These are phyloP conservation scores for Penaeus vannamei DNA, from an alignment of 1,140 invertebrate genomes.

Conservation along the genomic window DNA sequence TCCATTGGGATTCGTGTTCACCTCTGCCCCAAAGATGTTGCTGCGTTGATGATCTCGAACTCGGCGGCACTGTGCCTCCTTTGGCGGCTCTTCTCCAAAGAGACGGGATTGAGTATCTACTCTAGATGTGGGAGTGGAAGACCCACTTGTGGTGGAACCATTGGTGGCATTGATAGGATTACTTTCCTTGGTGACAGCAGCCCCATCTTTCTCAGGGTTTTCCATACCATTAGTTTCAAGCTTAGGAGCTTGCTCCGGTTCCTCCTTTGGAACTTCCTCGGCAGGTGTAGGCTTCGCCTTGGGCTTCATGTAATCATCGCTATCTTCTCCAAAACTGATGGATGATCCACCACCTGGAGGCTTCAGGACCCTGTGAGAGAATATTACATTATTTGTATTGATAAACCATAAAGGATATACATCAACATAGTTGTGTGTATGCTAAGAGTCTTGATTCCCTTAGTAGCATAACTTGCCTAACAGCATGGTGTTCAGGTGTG, in stretches of 20 bases:
- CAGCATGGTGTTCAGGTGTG: conserved; percentile 12
- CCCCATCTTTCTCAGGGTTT: conserved; percentile 39
- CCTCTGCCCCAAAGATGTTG: conserved; percentile 42
- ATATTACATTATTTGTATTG: background rate
- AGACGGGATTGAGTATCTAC: conserved; percentile 52
- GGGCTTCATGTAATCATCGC: background rate
- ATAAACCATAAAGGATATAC: background rate
- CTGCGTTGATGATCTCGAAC: conserved; percentile 54
- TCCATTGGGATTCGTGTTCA: conserved; percentile 9
- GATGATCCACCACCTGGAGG: conserved; percentile 59
- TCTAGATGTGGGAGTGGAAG: conserved; percentile 13
- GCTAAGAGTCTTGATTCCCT: background rate
- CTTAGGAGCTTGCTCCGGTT: conserved; percentile 16
- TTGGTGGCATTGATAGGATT: conserved; percentile 15
- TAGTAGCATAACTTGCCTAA: too few species aligned
- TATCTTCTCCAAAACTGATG: conserved; percentile 50
- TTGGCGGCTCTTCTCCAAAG: conserved; percentile 40
- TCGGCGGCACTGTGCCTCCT: background rate
- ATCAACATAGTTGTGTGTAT: background rate
- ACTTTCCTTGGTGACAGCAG: conserved; percentile 29
- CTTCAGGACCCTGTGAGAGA: conserved; percentile 54
- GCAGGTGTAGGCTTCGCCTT: background rate
- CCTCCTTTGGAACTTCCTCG: conserved; percentile 18
- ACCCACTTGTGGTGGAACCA: conserved; percentile 28
- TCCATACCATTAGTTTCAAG: conserved; percentile 54